Conservation (phyloP, 2,113 vertebrate species). For the Solea senegalensis region DNA sequence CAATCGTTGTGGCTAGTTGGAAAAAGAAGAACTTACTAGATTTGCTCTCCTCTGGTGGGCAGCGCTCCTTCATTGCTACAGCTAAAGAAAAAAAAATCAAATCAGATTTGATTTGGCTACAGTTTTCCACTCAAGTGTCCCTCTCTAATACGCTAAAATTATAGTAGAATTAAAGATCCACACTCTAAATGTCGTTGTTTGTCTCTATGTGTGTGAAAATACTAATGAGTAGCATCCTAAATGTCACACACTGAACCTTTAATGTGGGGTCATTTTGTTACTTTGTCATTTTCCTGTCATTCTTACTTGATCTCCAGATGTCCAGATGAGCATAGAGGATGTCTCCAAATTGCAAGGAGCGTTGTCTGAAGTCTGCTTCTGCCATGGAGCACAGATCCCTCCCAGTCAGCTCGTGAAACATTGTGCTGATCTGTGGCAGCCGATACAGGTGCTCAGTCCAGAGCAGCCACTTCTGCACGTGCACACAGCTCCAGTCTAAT, state of each 20-base stretch:
- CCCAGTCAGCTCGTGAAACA: constrained; percentile 89
- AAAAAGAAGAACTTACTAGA: constrained; percentile 73
- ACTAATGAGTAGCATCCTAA: no score
- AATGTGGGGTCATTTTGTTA: not conserved
- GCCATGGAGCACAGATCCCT: constrained; percentile 90
- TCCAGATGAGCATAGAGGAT: constrained; percentile 91
- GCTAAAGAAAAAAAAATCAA: constrained; percentile 73
- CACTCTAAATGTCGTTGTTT: no score
- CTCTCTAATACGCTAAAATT: not conserved
- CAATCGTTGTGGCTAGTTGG: not conserved
- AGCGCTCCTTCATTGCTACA: constrained; percentile 90
- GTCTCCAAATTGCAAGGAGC: constrained; percentile 85
- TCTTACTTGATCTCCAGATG: constrained; percentile 93
- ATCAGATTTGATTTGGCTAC: not conserved
- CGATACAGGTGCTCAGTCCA: constrained; percentile 95
- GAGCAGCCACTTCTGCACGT: constrained; percentile 94
- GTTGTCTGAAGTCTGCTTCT: constrained; percentile 90
- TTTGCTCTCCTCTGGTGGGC: constrained; percentile 73
- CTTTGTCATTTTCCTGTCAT: not conserved
- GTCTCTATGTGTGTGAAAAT: no score
- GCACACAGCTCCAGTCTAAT: constrained; percentile 85
- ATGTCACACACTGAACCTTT: no score
- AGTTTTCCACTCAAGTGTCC: not conserved
- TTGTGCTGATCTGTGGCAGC: constrained; percentile 85
- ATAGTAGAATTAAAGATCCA: not conserved